These are phyloP conservation scores for Orthonyx spaldingii DNA, from an alignment of 2,113 vertebrate genomes.

Conservation along the genomic window DNA sequence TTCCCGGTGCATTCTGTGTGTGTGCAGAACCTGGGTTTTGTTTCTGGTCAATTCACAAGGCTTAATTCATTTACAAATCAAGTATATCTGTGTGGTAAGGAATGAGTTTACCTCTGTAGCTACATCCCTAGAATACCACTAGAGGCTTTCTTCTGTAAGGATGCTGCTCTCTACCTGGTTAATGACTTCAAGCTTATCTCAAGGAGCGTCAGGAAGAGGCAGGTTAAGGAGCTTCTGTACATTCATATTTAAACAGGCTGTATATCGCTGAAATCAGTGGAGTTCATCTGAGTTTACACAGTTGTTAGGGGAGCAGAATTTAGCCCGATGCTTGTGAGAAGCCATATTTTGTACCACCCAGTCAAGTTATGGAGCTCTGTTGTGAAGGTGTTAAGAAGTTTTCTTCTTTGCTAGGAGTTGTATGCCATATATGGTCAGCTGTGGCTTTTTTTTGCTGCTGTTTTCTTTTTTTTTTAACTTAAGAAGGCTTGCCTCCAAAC, in stretches of 20 bases:
- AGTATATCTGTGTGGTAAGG: neutral
- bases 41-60: neutral
- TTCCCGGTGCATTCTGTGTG: neutral
- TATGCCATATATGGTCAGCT: constrained; percentile 29
- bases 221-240: neutral
- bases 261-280: neutral
- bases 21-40: neutral
- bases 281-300: neutral
- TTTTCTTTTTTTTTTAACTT: neutral
- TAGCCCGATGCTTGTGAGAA: neutral
- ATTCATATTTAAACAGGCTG: neutral
- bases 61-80: constrained; percentile 4
- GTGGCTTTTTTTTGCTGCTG: neutral
- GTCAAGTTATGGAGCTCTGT: neutral
- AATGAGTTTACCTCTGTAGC: neutral
- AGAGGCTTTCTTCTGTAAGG: neutral
- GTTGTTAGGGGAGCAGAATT: neutral
- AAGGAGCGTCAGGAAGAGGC: neutral
- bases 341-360: neutral
- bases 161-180: neutral
- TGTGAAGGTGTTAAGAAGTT: neutral
- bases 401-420: neutral
- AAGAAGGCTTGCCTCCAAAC: neutral
- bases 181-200: neutral
- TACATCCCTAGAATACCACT: neutral